Evolutionary conservation across 2,888 invertebrate species (phyloP).

Genomic region (Teinopalpus imperialis): DNA sequence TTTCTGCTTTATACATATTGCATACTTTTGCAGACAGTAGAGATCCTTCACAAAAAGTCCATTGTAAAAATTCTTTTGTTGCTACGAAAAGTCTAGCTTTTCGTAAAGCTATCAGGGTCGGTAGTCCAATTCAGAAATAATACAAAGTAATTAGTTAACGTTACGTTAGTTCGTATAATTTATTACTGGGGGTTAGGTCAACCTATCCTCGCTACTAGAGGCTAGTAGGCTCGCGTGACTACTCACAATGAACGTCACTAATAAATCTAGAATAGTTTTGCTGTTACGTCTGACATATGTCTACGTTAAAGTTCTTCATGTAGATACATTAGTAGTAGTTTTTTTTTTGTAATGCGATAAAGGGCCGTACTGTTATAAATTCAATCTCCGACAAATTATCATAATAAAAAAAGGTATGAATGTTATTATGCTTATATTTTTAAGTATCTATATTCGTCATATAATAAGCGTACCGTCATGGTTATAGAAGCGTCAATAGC

Average conservation of each 20-base stretch:
- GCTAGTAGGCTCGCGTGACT: conserved; percentile 14
- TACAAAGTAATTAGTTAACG: conserved; percentile 11
- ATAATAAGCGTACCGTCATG: too few relatives aligned
- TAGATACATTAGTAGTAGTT: neutral
- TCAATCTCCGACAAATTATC: too few relatives aligned
- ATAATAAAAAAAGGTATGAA: too few relatives aligned
- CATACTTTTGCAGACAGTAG: too few relatives aligned
- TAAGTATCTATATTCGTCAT: too few relatives aligned
- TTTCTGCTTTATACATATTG: too few relatives aligned
- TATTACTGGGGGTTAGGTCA: conserved; percentile 18
- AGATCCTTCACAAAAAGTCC: too few relatives aligned
- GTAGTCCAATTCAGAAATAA: conserved; percentile 1
- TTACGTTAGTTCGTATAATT: conserved; percentile 8
- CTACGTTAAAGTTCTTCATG: neutral
- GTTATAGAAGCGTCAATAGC: too few relatives aligned
- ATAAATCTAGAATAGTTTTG: conserved; percentile 17
- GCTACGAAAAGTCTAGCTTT: neutral
- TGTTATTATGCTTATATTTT: too few relatives aligned
- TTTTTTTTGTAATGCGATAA: neutral
- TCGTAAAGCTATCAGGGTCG: neutral
- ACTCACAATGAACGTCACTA: conserved; percentile 8
- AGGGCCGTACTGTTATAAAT: too few relatives aligned
- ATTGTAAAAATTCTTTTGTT: neutral
- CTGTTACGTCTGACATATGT: neutral
- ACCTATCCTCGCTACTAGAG: conserved; percentile 4